These are phyloP conservation scores for Machaerirhynchus nigripectus DNA, from an alignment of 2,113 vertebrate species.

Conservation along the genomic window DNA sequence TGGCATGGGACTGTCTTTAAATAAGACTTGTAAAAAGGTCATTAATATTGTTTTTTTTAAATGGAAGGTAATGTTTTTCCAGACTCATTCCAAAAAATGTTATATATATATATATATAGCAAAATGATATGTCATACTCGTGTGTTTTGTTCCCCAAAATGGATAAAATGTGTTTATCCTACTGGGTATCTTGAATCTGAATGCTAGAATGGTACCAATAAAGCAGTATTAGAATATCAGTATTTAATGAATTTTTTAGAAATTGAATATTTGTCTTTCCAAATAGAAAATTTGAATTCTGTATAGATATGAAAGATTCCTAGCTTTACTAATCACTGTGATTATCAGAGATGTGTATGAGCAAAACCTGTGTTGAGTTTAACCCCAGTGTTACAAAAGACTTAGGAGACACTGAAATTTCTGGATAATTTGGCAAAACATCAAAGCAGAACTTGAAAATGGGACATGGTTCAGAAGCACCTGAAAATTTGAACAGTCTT, in stretches of 20 bases:
- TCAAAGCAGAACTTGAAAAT: background rate
- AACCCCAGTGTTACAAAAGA: background rate
- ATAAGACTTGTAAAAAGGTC: background rate
- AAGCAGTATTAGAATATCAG: background rate
- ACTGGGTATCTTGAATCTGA: background rate
- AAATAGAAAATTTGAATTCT: background rate
- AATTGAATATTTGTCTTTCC: background rate
- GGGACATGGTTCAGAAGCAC: background rate
- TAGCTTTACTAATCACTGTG: background rate
- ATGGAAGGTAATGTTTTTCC: background rate
- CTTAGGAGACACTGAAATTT: background rate
- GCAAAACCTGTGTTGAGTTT: background rate
- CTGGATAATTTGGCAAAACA: background rate
- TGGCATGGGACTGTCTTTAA: background rate
- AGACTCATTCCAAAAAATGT: background rate
- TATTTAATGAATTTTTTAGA: background rate
- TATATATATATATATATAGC: background rate
- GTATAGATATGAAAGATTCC: background rate
- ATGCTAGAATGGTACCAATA: background rate
- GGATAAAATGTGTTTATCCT: background rate
- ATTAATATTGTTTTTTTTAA: background rate
- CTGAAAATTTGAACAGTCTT: background rate
- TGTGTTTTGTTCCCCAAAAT: background rate
- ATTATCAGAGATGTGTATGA: background rate
- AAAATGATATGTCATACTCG: background rate